These are phyloP conservation scores for Noctua janthina DNA, from an alignment of 2,888 invertebrate species.

Conservation along the genomic window DNA sequence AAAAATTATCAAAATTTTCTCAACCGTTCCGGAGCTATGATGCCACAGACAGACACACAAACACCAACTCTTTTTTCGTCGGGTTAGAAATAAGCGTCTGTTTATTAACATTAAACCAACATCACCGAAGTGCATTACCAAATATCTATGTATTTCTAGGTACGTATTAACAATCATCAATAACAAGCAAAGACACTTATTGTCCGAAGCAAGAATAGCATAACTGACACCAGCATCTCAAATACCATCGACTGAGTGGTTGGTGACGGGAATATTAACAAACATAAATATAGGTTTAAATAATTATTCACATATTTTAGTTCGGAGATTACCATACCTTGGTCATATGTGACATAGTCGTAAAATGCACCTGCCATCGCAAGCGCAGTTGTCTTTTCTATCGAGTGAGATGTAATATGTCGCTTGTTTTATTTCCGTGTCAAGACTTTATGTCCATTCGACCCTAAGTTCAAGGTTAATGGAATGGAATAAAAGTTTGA, in stretches of 20 bases:
- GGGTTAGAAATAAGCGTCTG: too few relatives aligned
- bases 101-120: not conserved
- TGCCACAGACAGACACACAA: not conserved
- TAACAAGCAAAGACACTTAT: not conserved
- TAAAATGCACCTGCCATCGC: constrained; percentile 23
- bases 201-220: not conserved
- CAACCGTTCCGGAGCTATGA: not conserved
- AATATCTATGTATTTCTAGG: not conserved
- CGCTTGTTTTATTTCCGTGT: constrained; percentile 20
- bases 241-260: not conserved
- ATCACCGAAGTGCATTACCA: not conserved
- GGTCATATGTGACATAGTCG: constrained; percentile 21
- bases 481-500: constrained; percentile 3
- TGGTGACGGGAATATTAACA: constrained; percentile 37
- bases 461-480: constrained; percentile 36
- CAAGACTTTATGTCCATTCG: constrained; percentile 1
- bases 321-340: constrained; percentile 5
- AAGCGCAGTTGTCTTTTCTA: not conserved
- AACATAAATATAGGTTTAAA: constrained; percentile 31
- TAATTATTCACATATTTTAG: constrained; percentile 37
- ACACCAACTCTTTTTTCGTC: too few relatives aligned
- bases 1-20: not conserved
- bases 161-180: not conserved
- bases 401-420: not conserved
- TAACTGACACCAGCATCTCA: not conserved